Percentiles rank a stretch among this genome's conserved stretches.
These are phyloP conservation scores for Dolomedes plantarius DNA, from an alignment of 2,888 invertebrate genomes.

Conservation along the genomic window DNA sequence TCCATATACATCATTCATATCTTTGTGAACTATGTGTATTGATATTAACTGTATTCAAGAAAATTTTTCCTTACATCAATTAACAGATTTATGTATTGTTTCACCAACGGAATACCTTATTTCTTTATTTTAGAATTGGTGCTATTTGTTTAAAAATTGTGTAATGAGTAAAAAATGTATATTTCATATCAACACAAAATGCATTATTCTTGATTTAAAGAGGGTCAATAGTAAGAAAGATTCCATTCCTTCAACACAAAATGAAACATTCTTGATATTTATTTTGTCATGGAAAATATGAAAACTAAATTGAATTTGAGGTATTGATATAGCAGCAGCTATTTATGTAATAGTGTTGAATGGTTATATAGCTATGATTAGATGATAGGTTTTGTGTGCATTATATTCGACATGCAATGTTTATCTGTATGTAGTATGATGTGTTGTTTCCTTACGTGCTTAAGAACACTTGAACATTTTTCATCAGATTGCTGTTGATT, in stretches of 20 bases:
- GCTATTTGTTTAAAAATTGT: slow-evolving; percentile 29
- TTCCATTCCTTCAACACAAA: not conserved
- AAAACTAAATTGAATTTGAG: not conserved
- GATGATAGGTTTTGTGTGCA: slow-evolving; percentile 44
- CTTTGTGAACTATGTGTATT: not conserved
- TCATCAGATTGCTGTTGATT: slow-evolving; percentile 18
- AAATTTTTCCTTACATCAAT: not conserved
- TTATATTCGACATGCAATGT: slow-evolving; percentile 26
- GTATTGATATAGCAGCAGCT: slow-evolving; percentile 13
- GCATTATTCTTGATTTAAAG: not conserved
- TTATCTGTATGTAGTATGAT: slow-evolving; percentile 22
- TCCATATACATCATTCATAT: too few species aligned
- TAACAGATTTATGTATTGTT: not conserved
- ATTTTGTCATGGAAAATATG: not conserved
- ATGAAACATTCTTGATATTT: not conserved
- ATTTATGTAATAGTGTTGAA: slow-evolving; percentile 42
- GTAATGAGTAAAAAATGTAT: slow-evolving; percentile 28
- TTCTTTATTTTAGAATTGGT: slow-evolving; percentile 29
- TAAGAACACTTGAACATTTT: slow-evolving; percentile 3
- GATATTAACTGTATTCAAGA: not conserved
- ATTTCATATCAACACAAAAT: slow-evolving; percentile 45
- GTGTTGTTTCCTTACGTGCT: slow-evolving; percentile 24
- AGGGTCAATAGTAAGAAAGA: not conserved
- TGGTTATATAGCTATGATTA: slow-evolving; percentile 48
- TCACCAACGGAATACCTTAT: not conserved